phyloP scores from a whole-genome alignment of 2,113 vertebrate genomes.

The Neodontobutis hainanensis region DNA sequence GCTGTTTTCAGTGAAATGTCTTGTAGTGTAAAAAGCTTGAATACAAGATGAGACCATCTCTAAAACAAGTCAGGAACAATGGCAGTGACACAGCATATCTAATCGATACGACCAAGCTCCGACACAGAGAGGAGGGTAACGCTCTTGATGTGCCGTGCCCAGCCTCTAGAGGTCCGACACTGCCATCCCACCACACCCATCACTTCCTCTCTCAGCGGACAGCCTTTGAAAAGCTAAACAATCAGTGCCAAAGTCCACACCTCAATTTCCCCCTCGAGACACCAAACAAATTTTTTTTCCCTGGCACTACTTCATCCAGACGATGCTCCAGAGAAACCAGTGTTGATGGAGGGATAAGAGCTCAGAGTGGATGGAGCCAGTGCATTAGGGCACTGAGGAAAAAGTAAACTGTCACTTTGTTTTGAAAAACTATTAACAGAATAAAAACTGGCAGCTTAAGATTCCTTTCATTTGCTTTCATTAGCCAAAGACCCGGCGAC shows the following conservation, averaged over 20 bases:
- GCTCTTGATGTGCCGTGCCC: constrained; percentile 28
- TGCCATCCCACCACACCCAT: constrained; percentile 48
- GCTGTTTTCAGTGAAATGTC: no score
- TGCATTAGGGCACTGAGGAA: background rate
- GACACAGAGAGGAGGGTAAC: constrained; percentile 36
- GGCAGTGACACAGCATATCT: constrained; percentile 59
- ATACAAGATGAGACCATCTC: constrained; percentile 36
- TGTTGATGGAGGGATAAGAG: constrained; percentile 38
- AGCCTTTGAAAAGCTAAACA: constrained; percentile 69
- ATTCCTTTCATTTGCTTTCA: constrained; percentile 29
- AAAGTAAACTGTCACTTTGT: background rate
- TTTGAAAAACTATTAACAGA: constrained; percentile 15
- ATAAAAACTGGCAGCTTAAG: constrained; percentile 21
- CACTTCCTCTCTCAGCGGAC: constrained; percentile 58
- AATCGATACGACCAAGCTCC: constrained; percentile 59
- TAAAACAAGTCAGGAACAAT: constrained; percentile 60
- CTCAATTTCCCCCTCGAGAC: constrained; percentile 41
- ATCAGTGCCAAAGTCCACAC: constrained; percentile 57
- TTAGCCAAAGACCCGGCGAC: background rate
- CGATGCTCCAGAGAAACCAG: constrained; percentile 3
- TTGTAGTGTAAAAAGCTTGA: constrained; percentile 32
- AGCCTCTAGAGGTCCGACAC: constrained; percentile 20
- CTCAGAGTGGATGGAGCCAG: constrained; percentile 1
- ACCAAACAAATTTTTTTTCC: constrained; percentile 42
- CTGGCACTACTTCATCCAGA: constrained; percentile 25